Conservation (phyloP, 37 sponge, comb jelly and placozoan genomes). For the Diacarnus erythraeanus region DNA sequence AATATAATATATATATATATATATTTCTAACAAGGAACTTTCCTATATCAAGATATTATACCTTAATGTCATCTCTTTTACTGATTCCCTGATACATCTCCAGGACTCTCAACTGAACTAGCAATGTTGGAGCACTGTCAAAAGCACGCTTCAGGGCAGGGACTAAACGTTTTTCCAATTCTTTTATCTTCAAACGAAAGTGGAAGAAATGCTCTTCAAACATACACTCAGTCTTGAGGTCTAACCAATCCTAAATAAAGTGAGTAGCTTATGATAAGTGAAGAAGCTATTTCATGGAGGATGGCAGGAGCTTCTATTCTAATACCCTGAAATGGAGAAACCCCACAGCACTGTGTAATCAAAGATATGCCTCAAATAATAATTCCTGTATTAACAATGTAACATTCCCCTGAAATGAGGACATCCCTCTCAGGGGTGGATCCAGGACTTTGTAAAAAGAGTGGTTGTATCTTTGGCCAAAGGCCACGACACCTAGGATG, state of each 20-base stretch:
- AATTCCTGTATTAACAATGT: background rate
- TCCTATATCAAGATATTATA: too few relatives aligned
- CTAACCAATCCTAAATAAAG: constrained; percentile 56
- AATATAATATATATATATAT: too few relatives aligned
- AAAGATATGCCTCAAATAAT: background rate
- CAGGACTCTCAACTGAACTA: constrained; percentile 64
- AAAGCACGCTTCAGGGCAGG: constrained; percentile 40
- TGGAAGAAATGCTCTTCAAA: constrained; percentile 83
- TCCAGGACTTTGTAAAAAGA: too few relatives aligned
- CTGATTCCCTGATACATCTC: constrained; percentile 76
- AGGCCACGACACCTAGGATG: too few relatives aligned
- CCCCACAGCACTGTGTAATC: too few relatives aligned
- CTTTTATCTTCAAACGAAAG: constrained; percentile 63
- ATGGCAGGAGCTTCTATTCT: too few relatives aligned
- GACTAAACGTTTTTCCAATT: constrained; percentile 56
- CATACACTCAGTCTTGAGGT: constrained; percentile 37
- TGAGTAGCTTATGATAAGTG: constrained; percentile 5
- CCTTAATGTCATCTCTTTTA: constrained; percentile 72
- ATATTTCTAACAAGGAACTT: too few relatives aligned
- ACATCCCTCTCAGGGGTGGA: too few relatives aligned
- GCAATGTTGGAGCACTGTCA: constrained; percentile 45
- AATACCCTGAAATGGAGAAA: too few relatives aligned
- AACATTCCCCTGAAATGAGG: too few relatives aligned
- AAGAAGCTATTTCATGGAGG: too few relatives aligned
- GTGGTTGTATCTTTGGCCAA: too few relatives aligned